A percentile compares a stretch with the other conserved stretches of the same genome.
These are phyloP conservation scores for Ailurus styani DNA, from an alignment of 2,113 vertebrate genomes.

Conservation along the genomic window DNA sequence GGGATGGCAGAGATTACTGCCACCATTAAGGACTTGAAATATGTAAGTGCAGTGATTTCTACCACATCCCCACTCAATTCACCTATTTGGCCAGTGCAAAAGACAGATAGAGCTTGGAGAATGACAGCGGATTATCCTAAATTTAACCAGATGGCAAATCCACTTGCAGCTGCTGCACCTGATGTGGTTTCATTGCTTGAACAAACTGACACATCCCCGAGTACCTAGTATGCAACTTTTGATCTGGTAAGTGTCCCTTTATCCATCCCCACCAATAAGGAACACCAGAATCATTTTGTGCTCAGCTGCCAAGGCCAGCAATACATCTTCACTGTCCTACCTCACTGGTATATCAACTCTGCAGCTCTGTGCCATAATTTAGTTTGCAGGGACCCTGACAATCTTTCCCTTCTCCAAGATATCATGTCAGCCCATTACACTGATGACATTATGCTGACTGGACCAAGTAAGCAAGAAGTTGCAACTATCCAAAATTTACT, in stretches of 20 bases:
- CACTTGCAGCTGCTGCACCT: not conserved
- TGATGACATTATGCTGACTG: not conserved
- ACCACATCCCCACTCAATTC: not conserved
- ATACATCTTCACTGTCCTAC: not conserved
- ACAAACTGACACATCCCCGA: not conserved
- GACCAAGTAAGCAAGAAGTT: not conserved
- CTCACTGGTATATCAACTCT: not conserved
- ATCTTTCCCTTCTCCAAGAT: not conserved
- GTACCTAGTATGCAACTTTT: not conserved
- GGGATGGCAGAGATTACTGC: not conserved
- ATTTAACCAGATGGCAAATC: not conserved
- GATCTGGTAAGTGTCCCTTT: not conserved
- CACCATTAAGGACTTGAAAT: not conserved
- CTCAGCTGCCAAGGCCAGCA: not conserved
- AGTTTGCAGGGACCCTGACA: not conserved
- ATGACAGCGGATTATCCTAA: not conserved
- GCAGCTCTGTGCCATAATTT: not conserved
- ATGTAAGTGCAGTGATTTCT: not conserved
- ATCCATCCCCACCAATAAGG: not conserved
- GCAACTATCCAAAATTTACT: not conserved
- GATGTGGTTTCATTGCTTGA: not conserved
- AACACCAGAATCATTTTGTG: not conserved
- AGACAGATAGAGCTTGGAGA: not conserved
- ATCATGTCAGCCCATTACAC: not conserved
- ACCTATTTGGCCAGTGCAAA: not conserved